Percentiles rank a stretch among this genome's conserved stretches.
phyloP scores from a whole-genome alignment of 2,888 invertebrate species.

The Hypomecis punctinalis region DNA sequence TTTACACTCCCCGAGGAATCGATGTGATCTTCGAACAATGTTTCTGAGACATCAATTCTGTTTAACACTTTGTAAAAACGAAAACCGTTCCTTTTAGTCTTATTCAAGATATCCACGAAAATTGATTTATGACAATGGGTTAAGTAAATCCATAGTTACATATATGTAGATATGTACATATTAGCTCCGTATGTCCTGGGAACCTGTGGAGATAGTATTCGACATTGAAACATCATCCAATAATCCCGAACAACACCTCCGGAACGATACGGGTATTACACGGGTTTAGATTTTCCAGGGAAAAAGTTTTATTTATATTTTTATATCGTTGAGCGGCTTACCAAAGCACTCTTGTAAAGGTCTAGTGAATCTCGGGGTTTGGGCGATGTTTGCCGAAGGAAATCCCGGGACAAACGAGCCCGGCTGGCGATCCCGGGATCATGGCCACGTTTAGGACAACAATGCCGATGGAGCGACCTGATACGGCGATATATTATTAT shows the following conservation, averaged over 20 bases:
- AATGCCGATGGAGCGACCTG: slow-evolving; percentile 74
- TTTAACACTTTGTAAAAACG: slow-evolving; percentile 32
- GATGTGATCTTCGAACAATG: slow-evolving; percentile 66
- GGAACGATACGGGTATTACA: slow-evolving; percentile 27
- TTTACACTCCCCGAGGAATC: slow-evolving; percentile 59
- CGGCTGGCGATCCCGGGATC: slow-evolving; percentile 69
- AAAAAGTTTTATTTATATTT: slow-evolving; percentile 63
- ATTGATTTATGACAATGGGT: slow-evolving; percentile 9
- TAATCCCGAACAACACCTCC: slow-evolving; percentile 42
- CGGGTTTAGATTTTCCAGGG: slow-evolving; percentile 39
- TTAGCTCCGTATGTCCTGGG: neutral
- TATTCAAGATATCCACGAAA: slow-evolving; percentile 9
- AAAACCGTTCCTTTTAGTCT: slow-evolving; percentile 12
- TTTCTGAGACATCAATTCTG: slow-evolving; percentile 48
- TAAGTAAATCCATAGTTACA: slow-evolving; percentile 18
- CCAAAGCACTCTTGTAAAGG: slow-evolving; percentile 78
- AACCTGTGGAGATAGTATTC: slow-evolving; percentile 42
- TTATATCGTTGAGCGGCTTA: slow-evolving; percentile 65
- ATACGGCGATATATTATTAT: slow-evolving; percentile 80
- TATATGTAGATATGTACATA: too few relatives aligned
- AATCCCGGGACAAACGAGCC: slow-evolving; percentile 81
- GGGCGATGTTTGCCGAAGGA: slow-evolving; percentile 81
- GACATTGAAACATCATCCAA: slow-evolving; percentile 58
- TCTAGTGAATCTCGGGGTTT: slow-evolving; percentile 79
- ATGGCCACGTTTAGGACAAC: slow-evolving; percentile 75